phyloP scores from a whole-genome alignment of 1,140 invertebrate species.

The Anadara kagoshimensis region DNA sequence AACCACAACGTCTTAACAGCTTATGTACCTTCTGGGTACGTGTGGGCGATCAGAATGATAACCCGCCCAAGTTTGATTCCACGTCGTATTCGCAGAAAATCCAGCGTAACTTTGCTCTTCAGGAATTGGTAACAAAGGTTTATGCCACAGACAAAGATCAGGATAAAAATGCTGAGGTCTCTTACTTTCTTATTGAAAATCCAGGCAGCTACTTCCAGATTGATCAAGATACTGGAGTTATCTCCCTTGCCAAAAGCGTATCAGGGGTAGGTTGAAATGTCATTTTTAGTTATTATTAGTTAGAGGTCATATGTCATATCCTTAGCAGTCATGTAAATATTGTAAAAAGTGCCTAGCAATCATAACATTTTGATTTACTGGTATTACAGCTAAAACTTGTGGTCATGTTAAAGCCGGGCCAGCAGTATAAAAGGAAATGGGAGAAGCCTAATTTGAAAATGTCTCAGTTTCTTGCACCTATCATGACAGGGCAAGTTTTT shows the following conservation, averaged over 20 bases:
- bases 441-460: too few relatives aligned
- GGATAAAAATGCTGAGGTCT: slow-evolving; percentile 48
- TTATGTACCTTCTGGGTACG: slow-evolving; percentile 78
- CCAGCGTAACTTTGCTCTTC: slow-evolving; percentile 31
- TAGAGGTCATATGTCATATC: too few relatives aligned
- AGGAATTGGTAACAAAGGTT: slow-evolving; percentile 31
- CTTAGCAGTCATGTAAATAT: too few relatives aligned
- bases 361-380: too few relatives aligned
- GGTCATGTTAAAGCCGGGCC: too few relatives aligned
- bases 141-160: slow-evolving; percentile 49
- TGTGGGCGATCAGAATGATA: slow-evolving; percentile 92
- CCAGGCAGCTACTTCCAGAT: slow-evolving; percentile 49
- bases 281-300: too few relatives aligned
- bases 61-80: slow-evolving; percentile 87
- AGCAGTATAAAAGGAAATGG: too few relatives aligned
- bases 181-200: slow-evolving; percentile 46
- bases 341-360: too few relatives aligned
- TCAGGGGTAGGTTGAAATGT: slow-evolving; percentile 17
- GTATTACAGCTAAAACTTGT: too few relatives aligned
- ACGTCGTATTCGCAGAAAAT: slow-evolving; percentile 83
- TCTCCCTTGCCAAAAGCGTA: slow-evolving; percentile 47
- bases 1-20: slow-evolving; percentile 45
- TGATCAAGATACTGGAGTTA: slow-evolving; percentile 54
- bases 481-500: too few relatives aligned
- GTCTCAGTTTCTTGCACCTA: too few relatives aligned